Base-by-base conservation (phyloP, 1,140 invertebrate species). In the Papilio polytes region DNA sequence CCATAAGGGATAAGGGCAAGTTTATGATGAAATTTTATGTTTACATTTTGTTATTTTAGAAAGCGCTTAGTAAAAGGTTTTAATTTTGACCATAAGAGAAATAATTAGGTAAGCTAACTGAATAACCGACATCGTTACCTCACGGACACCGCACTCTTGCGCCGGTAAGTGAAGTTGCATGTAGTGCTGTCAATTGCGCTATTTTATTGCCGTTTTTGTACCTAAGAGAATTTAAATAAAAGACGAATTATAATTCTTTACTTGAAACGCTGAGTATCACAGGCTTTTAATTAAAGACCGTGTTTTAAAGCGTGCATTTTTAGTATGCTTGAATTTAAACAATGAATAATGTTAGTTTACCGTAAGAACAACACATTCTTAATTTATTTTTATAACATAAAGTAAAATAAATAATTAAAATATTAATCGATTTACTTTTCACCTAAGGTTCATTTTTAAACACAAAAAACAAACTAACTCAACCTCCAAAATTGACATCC, bases 111-210 rank as follows among this genome's bases (percentile, higher is more conserved):
- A 83, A 80, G 78, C 83, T 81, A 56, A 80, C 83, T 80, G 85
- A 87, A 91, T 91, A 83, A 86, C 85, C 77, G 41, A 80, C 83
- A 87, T 85, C 83, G 79, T 83, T 82, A 26, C 74, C 79, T 15
- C 31, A 20, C 59, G 74, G 79, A 88, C 90, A 86, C 79, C 84
- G 81, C 83, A 86, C 85, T 91, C 85, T 83, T 83, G 86, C 84
- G 89, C 88, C 86, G 81, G 86, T 92, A 92, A 93, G 90, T 91
- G 86, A 91, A 90, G 87, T 91, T 93, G 88, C 90, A 78, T 92
- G 92, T 92, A 83, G 78, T 76, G 84, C 87, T 87, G 88, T 88
- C 83, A 88, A 86, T 90, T 85, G 85, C 83, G 80, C 88, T 90
- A 90, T 88, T 92, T 93, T 56, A 56, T 56, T 56, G 53, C 53